phyloP scores from a whole-genome alignment of 2,888 invertebrate species.

The Pomacea canaliculata region DNA sequence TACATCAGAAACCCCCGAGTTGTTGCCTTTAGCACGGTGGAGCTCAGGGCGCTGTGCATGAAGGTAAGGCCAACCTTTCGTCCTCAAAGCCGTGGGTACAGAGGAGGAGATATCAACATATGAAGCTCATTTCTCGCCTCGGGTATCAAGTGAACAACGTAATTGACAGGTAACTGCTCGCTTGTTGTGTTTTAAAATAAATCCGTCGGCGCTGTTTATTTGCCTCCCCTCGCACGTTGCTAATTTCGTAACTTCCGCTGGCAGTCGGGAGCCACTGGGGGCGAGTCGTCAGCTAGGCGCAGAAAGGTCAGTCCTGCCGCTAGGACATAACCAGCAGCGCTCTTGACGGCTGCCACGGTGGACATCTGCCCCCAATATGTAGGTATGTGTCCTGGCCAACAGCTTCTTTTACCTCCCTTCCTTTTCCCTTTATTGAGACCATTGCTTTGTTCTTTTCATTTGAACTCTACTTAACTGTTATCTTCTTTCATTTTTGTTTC shows the following conservation, averaged over 20 bases:
- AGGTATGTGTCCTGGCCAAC: too few relatives aligned
- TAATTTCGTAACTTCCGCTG: conserved; percentile 27
- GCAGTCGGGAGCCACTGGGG: neutral
- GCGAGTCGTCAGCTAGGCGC: conserved; percentile 7
- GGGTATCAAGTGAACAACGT: conserved; percentile 26
- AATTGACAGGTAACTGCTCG: conserved; percentile 31
- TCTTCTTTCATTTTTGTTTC: too few relatives aligned
- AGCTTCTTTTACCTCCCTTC: too few relatives aligned
- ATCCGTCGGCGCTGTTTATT: conserved; percentile 28
- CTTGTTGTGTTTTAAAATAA: conserved; percentile 33
- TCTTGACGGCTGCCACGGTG: neutral
- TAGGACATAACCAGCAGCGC: conserved; percentile 3
- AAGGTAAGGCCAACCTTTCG: too few relatives aligned
- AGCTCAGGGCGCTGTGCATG: too few relatives aligned
- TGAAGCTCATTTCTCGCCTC: conserved; percentile 25
- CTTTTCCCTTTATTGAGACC: too few relatives aligned
- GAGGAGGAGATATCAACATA: conserved; percentile 6
- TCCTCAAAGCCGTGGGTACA: too few relatives aligned
- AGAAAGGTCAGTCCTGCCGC: conserved; percentile 19
- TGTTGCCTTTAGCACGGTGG: too few relatives aligned
- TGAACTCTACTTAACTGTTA: too few relatives aligned
- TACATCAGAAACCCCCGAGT: too few relatives aligned
- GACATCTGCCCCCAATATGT: conserved; percentile 13
- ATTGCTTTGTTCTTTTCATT: too few relatives aligned
- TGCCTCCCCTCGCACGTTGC: conserved; percentile 20